Conservation (phyloP, 2,797 vertebrate genomes). For the Chrosomus eos region DNA sequence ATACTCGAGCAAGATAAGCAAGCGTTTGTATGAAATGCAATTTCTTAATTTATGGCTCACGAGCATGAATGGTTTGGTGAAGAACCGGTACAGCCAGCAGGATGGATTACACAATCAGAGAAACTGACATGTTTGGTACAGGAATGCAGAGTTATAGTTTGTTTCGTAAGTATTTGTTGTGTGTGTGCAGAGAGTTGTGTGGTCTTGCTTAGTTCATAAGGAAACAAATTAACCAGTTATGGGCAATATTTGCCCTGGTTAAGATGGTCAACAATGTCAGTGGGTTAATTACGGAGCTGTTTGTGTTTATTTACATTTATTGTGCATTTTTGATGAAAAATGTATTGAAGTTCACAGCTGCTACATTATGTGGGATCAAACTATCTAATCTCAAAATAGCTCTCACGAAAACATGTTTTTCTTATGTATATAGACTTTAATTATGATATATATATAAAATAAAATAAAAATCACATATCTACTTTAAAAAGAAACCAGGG, state of each 20-base stretch:
- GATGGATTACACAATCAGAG: conserved; percentile 24
- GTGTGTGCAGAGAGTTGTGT: background rate
- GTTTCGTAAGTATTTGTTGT: background rate
- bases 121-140: background rate
- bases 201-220: background rate
- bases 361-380: background rate
- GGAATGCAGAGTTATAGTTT: conserved; percentile 6
- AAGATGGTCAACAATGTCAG: background rate
- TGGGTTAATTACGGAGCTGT: background rate
- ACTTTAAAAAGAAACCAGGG: background rate
- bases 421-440: background rate
- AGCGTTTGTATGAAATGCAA: background rate
- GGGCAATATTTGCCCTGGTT: background rate
- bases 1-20: conserved; percentile 20
- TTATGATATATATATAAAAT: no score
- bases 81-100: background rate
- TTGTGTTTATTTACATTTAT: no score
- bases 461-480: background rate
- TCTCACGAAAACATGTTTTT: background rate
- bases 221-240: background rate
- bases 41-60: conserved; percentile 16
- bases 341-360: background rate
- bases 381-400: background rate
- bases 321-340: no score
- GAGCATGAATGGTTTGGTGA: background rate